These are phyloP conservation scores for Pycnomerus fuliginosus DNA, from an alignment of 2,888 invertebrate genomes.

Conservation along the genomic window DNA sequence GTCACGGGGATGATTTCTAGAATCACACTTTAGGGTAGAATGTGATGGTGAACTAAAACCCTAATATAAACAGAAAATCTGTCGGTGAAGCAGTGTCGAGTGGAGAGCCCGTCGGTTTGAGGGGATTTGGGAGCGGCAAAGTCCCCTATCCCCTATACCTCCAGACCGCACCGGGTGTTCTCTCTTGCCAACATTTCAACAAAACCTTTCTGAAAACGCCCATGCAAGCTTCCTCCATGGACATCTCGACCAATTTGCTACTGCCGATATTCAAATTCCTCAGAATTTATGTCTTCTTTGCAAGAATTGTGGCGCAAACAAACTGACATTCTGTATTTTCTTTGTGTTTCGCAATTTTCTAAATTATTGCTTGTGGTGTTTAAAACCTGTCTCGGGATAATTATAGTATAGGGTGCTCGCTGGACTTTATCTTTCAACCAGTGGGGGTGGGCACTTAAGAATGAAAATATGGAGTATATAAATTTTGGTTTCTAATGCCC, in stretches of 20 bases:
- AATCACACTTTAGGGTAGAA: slow-evolving; percentile 15
- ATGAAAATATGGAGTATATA: too few relatives aligned
- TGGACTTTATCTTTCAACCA: too few relatives aligned
- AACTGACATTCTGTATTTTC: too few relatives aligned
- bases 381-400: too few relatives aligned
- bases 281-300: slow-evolving; percentile 20
- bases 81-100: slow-evolving; percentile 13
- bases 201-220: slow-evolving; percentile 15
- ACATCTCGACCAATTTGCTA: slow-evolving; percentile 14
- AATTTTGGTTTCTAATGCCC: too few relatives aligned
- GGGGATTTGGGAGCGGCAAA: slow-evolving; percentile 9
- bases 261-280: slow-evolving; percentile 20
- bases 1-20: too few relatives aligned
- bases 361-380: too few relatives aligned
- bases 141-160: slow-evolving; percentile 10
- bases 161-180: slow-evolving; percentile 15
- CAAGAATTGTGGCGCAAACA: not conserved
- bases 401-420: too few relatives aligned
- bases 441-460: too few relatives aligned
- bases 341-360: too few relatives aligned
- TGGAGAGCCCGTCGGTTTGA: slow-evolving; percentile 11
- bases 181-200: slow-evolving; percentile 18
- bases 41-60: slow-evolving; percentile 24
- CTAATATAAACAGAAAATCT: slow-evolving; percentile 24
- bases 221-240: slow-evolving; percentile 12